Conservation (phyloP, 1,140 invertebrate species). For the Metopolophium dirhodum region DNA sequence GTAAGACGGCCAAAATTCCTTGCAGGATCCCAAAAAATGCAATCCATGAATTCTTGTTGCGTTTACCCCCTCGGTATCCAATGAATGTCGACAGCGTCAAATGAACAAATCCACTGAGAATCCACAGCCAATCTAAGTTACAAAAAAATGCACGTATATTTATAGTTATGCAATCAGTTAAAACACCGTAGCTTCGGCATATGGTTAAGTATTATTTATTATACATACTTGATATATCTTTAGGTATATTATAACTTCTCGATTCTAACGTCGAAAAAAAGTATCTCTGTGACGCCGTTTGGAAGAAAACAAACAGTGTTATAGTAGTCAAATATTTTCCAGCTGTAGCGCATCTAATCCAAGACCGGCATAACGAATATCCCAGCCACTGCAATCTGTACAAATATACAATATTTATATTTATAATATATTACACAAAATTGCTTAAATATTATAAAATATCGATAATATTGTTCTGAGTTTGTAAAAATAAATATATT, state of each 20-base stretch:
- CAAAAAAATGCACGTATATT: not conserved
- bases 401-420: not conserved
- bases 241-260: slow-evolving; percentile 40
- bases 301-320: slow-evolving; percentile 35
- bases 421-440: not conserved
- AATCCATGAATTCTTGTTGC: slow-evolving; percentile 57
- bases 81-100: slow-evolving; percentile 51
- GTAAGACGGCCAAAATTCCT: slow-evolving; percentile 45
- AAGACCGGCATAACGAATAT: slow-evolving; percentile 48
- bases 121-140: slow-evolving; percentile 57
- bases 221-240: slow-evolving; percentile 41
- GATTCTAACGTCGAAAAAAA: slow-evolving; percentile 50
- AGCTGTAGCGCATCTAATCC: slow-evolving; percentile 51
- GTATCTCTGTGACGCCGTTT: slow-evolving; percentile 39
- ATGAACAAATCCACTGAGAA: slow-evolving; percentile 57
- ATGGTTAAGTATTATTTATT: not conserved
- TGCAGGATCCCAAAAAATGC: slow-evolving; percentile 50
- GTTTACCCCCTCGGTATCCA: slow-evolving; percentile 57
- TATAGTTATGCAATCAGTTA: not conserved
- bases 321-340: slow-evolving; percentile 35
- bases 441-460: not conserved
- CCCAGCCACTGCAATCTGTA: slow-evolving; percentile 41
- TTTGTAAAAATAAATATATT: not conserved
- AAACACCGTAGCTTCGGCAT: too few species aligned
- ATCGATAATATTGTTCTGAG: not conserved